phyloP scores from a whole-genome alignment of 1,140 invertebrate species.

The Batillaria attramentaria region DNA sequence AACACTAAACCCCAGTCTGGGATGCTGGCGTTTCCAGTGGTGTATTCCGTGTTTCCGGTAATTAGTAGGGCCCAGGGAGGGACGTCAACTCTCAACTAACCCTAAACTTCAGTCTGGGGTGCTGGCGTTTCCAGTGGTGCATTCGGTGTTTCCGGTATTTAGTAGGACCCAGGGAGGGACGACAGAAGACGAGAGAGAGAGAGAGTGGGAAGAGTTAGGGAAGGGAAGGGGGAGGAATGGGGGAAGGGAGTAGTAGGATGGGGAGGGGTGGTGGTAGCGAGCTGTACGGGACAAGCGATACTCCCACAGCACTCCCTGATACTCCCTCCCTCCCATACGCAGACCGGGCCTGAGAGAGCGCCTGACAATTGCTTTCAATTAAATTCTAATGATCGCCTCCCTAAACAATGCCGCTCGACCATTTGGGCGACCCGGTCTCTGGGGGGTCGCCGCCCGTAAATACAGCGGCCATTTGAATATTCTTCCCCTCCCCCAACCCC shows the following conservation, averaged over 20 bases:
- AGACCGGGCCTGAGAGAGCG: slow-evolving; percentile 10
- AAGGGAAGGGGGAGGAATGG: background rate
- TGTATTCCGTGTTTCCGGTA: too few species aligned
- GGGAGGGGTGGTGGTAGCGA: background rate
- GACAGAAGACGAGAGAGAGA: background rate
- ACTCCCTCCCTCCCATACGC: slow-evolving; percentile 19
- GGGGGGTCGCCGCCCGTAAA: slow-evolving; percentile 7
- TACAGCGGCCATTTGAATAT: slow-evolving; percentile 16
- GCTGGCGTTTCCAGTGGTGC: too few species aligned
- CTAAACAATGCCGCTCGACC: slow-evolving; percentile 29
- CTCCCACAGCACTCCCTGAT: slow-evolving; percentile 4
- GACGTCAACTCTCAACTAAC: too few species aligned
- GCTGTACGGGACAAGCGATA: slow-evolving; percentile 1
- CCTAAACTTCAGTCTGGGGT: too few species aligned
- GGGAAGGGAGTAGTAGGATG: background rate
- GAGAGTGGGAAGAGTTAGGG: too few species aligned
- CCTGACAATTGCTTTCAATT: slow-evolving; percentile 36
- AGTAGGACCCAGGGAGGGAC: too few species aligned
- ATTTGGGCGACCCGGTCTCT: slow-evolving; percentile 21
- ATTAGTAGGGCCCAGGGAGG: too few species aligned
- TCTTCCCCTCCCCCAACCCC: background rate
- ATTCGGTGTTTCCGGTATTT: too few species aligned
- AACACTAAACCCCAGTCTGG: too few species aligned
- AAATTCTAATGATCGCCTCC: slow-evolving; percentile 34
- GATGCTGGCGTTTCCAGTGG: too few species aligned